Percentiles rank a stretch among this genome's conserved stretches.
These are phyloP conservation scores for Nematostella vectensis DNA, from an alignment of 92 coral and sea anemone species.

Conservation along the genomic window DNA sequence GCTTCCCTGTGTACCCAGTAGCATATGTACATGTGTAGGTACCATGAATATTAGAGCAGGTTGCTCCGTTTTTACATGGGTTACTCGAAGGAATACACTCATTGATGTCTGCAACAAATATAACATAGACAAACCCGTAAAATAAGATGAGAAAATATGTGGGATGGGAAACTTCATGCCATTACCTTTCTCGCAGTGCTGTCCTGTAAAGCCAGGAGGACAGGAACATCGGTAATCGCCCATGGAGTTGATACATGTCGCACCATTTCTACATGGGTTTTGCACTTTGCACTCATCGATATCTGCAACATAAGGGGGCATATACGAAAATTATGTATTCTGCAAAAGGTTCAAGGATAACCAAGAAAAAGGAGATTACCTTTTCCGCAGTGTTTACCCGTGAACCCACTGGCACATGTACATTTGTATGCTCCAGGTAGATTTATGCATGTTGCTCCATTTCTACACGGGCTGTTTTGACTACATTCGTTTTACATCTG, in stretches of 20 bases:
- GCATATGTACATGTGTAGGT: slow-evolving; percentile 10
- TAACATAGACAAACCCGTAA: too few species aligned
- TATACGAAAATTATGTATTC: too few species aligned
- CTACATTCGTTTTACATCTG: too few species aligned
- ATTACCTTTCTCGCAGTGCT: slow-evolving; percentile 34
- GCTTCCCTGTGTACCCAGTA: slow-evolving; percentile 15
- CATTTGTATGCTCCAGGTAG: slow-evolving; percentile 14
- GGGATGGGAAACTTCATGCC: too few species aligned
- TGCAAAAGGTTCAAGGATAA: too few species aligned
- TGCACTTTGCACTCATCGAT: slow-evolving; percentile 16
- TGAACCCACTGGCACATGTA: slow-evolving; percentile 14
- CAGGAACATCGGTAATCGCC: slow-evolving; percentile 24
- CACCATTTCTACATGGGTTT: slow-evolving; percentile 27
- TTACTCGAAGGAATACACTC: slow-evolving; percentile 13
- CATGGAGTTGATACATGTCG: slow-evolving; percentile 13
- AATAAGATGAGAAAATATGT: too few species aligned
- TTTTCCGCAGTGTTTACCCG: slow-evolving; percentile 28
- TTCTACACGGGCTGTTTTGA: slow-evolving; percentile 5
- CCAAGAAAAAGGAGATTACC: too few species aligned
- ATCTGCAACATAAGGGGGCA: slow-evolving; percentile 3
- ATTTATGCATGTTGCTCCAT: slow-evolving; percentile 22
- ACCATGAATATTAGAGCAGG: slow-evolving; percentile 15
- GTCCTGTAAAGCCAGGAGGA: slow-evolving; percentile 12
- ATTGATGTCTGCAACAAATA: slow-evolving; percentile 20
- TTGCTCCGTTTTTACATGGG: slow-evolving; percentile 33